Evolutionary conservation across 2,888 invertebrate genomes (phyloP), one percentile per base, ranked within the genome.

Genomic region (Tinea trinotella): DNA sequence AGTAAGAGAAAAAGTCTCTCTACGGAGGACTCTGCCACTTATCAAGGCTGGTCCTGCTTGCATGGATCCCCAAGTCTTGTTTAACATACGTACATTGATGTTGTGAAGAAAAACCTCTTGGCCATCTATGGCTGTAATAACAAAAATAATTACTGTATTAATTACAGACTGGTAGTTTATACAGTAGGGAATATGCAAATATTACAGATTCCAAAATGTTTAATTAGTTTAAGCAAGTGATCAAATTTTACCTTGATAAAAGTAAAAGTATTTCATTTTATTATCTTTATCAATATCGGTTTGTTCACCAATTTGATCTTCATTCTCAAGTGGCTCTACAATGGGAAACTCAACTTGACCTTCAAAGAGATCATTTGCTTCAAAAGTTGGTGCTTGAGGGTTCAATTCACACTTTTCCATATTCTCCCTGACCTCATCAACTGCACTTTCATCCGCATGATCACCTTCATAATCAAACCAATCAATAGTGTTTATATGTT

Each of bases 31-130:
- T 54, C 88, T 90, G 0, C 94, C 97, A 1, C 84, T 88, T 54
- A 98, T 88, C 1, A 87, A 66, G 15, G 78, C 87, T 40, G 98
- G 98, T 54, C 94, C 93, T 54, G 90, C 86, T 56, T 93, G 92
- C 56, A 98, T 79, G 5, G 90, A 89, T 5, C 96, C 96, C 84
- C 96, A 97, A 56, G 94, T 92, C 56, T 91, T 90, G 66, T 94
- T 93, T 63, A 99, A 75, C 90, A 98, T 94, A 57, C 93, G 92
- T 6, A 95, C 93, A 74, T 98, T 98, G 64, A 98, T 77, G 10
- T 95, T 92, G 76, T 97, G 94, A 57, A 98, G 83, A 75, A 95
- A 99, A 54, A 98, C 90, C 71, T 96, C 94, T 74, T 97, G 97
- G 0, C 98, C 98, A 74, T 97, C 96, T 44, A 89, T 89, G 60